Evolutionary conservation across 2,888 invertebrate genomes (phyloP).

Genomic region (Drosophila acutilabella): DNA sequence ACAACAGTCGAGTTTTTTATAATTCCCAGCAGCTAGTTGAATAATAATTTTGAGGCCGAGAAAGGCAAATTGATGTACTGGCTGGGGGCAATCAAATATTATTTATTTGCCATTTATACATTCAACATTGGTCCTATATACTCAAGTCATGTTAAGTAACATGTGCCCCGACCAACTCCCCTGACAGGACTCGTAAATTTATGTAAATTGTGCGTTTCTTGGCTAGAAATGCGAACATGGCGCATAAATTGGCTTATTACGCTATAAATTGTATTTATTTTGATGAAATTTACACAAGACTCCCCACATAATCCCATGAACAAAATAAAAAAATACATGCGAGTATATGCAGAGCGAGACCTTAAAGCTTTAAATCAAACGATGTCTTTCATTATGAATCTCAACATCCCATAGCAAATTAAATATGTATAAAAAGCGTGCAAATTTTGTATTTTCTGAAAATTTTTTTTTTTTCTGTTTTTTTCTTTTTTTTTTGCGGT

Average conservation of each 20-base stretch:
- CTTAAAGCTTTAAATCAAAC: slow-evolving; percentile 59
- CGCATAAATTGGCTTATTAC: slow-evolving; percentile 79
- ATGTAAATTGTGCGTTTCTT: slow-evolving; percentile 73
- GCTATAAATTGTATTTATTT: slow-evolving; percentile 82
- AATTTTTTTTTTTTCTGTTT: background rate
- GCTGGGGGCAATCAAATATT: slow-evolving; percentile 69
- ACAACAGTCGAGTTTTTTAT: slow-evolving; percentile 16
- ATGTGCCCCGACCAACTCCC: slow-evolving; percentile 27
- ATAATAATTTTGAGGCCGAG: slow-evolving; percentile 51
- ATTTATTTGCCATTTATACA: slow-evolving; percentile 76
- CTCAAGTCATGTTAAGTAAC: slow-evolving; percentile 47
- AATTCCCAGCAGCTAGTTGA: slow-evolving; percentile 59
- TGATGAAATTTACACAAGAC: slow-evolving; percentile 77
- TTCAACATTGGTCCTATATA: slow-evolving; percentile 62
- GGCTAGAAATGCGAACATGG: slow-evolving; percentile 58
- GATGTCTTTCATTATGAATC: slow-evolving; percentile 61
- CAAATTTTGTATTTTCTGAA: slow-evolving; percentile 32
- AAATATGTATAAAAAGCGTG: slow-evolving; percentile 65
- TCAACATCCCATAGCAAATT: slow-evolving; percentile 62
- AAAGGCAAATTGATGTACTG: slow-evolving; percentile 42
- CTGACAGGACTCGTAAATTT: slow-evolving; percentile 54
- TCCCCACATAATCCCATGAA: background rate
- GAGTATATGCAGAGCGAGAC: slow-evolving; percentile 15
- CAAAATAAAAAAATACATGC: background rate
- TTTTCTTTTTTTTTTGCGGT: slow-evolving; percentile 39